phyloP scores from a whole-genome alignment of 2,888 invertebrate genomes.

The Galeopsomyia nigrocyanea region DNA sequence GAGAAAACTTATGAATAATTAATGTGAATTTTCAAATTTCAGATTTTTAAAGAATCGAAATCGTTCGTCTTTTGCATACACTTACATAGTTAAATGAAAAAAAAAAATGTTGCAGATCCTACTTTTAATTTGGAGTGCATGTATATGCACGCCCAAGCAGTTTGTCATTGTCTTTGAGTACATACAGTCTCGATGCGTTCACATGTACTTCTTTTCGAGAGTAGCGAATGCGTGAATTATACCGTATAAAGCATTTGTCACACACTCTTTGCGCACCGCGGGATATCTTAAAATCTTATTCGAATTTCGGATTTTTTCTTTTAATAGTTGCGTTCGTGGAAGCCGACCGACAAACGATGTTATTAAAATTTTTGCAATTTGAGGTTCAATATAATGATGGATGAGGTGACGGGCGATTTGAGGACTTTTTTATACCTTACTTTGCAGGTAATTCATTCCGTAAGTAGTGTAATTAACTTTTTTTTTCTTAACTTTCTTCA shows the following conservation, averaged over 20 bases:
- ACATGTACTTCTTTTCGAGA: too few relatives aligned
- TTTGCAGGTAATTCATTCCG: too few relatives aligned
- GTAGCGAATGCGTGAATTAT: constrained; percentile 24
- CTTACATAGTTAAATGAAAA: constrained; percentile 15
- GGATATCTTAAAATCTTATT: constrained; percentile 25
- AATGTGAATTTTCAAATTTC: too few relatives aligned
- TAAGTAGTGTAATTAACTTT: neutral
- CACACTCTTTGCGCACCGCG: constrained; percentile 12
- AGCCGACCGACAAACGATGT: too few relatives aligned
- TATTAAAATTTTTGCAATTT: too few relatives aligned
- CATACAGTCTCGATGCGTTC: neutral
- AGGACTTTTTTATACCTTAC: too few relatives aligned
- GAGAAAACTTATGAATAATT: too few relatives aligned
- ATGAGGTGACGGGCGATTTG: too few relatives aligned
- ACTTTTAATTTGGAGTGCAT: constrained; percentile 25
- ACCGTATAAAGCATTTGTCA: constrained; percentile 38
- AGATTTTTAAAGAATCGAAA: too few relatives aligned
- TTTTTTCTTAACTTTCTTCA: neutral
- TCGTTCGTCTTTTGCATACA: neutral
- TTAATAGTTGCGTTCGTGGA: neutral
- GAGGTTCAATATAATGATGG: too few relatives aligned
- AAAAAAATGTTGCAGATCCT: constrained; percentile 27
- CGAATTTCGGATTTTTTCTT: neutral
- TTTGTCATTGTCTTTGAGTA: constrained; percentile 26
- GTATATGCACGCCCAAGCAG: neutral